Base-by-base conservation (phyloP, 2,113 vertebrate genomes). In the Gymnogyps californianus region DNA sequence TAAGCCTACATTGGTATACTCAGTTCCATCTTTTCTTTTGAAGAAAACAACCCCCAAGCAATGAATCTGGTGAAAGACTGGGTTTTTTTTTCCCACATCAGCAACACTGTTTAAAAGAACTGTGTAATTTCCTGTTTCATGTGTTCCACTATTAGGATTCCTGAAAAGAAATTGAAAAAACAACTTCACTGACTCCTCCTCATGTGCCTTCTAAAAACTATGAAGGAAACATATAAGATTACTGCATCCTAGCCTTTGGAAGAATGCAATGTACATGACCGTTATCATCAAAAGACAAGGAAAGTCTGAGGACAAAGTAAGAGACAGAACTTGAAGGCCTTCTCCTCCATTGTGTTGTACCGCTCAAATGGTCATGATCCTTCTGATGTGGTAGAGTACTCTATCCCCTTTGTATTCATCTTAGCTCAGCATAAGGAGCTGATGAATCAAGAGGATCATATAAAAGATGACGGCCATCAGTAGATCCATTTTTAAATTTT, bases 401-500 rank as follows among this genome's bases (percentile, higher is more conserved):
- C 51, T 74, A 49, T 8, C 17, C 18, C 18, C 22, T 70, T 49
- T 55, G 11, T 58, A 47, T 81, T 84, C 46, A 46, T 32, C n/a
- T 36, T 38, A 67, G 17, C 12, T 58, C 47, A 89, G 49, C n/a
- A 54, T 28, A 94, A 74, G 24, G 19, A 90, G 66, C 17, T 62
- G 38, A 61, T 24, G 12, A 89, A 87, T 14, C 59, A 81, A 38
- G 11, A 81, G 4, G 9, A 84, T 36, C 1, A 6, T 29, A 17
- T 66, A 72, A 72, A 93, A 87, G 19, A 66, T 47, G 1, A 29
- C 0, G 1, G 22, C 31, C 44, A 69, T 47, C 31, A 71, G 16
- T 13, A 61, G 65, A 66, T 26, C 1, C 5, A 32, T 4, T n/a
- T 32, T 69, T 0, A 11, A 0, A 7, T 49, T 29, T 70, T 46